phyloP scores from a whole-genome alignment of 1,140 invertebrate genomes.

The Brachionus angularis region DNA sequence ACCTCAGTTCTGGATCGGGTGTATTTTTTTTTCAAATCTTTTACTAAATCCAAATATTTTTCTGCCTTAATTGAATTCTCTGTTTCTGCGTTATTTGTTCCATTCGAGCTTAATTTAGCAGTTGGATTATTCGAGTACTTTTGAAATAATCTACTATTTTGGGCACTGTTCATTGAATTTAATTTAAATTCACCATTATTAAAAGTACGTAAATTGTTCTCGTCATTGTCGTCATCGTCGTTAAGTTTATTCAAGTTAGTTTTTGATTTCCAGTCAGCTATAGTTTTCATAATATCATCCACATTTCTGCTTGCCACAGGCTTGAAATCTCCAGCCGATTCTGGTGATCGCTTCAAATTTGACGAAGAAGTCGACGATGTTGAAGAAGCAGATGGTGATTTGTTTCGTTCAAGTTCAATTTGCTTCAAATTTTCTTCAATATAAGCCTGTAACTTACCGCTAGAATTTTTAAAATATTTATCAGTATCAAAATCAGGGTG shows the following conservation, averaged over 20 bases:
- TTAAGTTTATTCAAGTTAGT: constrained; percentile 5
- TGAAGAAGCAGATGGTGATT: constrained; percentile 25
- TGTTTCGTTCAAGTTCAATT: constrained; percentile 64
- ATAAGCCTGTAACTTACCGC: constrained; percentile 84
- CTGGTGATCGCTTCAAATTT: constrained; percentile 8
- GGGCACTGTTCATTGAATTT: neutral
- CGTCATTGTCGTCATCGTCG: constrained; percentile 30
- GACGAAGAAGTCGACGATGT: constrained; percentile 21
- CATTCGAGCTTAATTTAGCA: neutral
- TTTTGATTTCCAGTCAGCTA: constrained; percentile 21
- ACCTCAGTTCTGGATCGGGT: constrained; percentile 41
- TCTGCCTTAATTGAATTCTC: constrained; percentile 34
- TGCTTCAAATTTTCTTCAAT: constrained; percentile 77
- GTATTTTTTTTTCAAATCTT: constrained; percentile 43
- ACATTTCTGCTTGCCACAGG: constrained; percentile 13
- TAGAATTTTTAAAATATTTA: constrained; percentile 79
- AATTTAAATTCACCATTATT: neutral
- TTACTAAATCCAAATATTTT: constrained; percentile 27
- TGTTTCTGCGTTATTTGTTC: neutral
- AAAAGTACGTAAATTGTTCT: constrained; percentile 24
- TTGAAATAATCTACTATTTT: constrained; percentile 8
- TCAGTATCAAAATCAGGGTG: constrained; percentile 86
- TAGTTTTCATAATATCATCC: constrained; percentile 36
- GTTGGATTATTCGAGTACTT: constrained; percentile 2
- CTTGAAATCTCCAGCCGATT: constrained; percentile 7